Evolutionary conservation across 2,797 vertebrate species (phyloP).

Genomic region (Pampus argenteus): DNA sequence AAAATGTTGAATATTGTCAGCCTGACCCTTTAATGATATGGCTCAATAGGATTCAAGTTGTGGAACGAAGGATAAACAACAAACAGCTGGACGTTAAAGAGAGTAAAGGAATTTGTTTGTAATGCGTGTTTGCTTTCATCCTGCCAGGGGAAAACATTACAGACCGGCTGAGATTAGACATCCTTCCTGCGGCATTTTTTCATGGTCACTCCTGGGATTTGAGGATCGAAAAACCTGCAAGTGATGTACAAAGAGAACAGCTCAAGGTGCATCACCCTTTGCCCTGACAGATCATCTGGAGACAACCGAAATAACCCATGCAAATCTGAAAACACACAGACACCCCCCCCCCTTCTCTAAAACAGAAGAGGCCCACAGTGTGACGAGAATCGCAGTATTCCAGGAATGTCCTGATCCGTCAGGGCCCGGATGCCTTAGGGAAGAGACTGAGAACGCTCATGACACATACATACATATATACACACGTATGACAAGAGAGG

Average conservation of each 20-base stretch:
- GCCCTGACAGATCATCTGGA: constrained; percentile 46
- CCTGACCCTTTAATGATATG: constrained; percentile 13
- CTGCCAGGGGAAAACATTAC: constrained; percentile 57
- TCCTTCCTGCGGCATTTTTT: constrained; percentile 77
- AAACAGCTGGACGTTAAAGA: constrained; percentile 44
- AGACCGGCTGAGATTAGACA: constrained; percentile 71
- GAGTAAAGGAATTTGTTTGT: constrained; percentile 57
- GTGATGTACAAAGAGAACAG: constrained; percentile 54
- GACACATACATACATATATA: constrained; percentile 10
- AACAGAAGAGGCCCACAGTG: constrained; percentile 44
- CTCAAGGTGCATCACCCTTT: constrained; percentile 50
- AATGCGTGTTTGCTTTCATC: constrained; percentile 51
- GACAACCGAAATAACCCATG: constrained; percentile 59
- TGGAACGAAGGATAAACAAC: constrained; percentile 39
- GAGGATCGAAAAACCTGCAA: constrained; percentile 56
- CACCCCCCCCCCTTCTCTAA: constrained; percentile 38
- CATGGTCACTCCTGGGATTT: constrained; percentile 66
- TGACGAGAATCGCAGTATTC: constrained; percentile 68
- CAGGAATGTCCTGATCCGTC: constrained; percentile 72
- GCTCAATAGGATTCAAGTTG: constrained; percentile 16
- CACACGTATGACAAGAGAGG: constrained; percentile 8
- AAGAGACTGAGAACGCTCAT: constrained; percentile 53
- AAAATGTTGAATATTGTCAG: too few species aligned
- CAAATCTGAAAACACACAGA: constrained; percentile 68
- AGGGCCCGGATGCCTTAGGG: constrained; percentile 55